These are phyloP conservation scores for Philaenus spumarius DNA, from an alignment of 1,140 invertebrate species.

Conservation along the genomic window DNA sequence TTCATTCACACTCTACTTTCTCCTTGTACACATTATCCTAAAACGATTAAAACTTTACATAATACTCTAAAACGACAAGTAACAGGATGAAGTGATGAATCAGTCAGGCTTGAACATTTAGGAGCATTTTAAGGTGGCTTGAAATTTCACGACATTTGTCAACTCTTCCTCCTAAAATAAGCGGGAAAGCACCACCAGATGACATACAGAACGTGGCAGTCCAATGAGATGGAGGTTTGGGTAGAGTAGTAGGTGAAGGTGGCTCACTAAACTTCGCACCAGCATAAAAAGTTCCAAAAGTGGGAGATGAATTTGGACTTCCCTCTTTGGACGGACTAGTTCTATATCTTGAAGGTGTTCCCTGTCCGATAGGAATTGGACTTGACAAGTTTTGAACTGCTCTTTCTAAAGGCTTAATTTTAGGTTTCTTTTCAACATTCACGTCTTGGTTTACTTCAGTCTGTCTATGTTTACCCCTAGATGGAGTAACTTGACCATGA, in stretches of 20 bases:
- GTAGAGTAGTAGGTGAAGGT: constrained; percentile 50
- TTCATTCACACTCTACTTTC: too few relatives aligned
- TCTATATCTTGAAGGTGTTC: not conserved
- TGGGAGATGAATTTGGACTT: constrained; percentile 24
- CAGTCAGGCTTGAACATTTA: constrained; percentile 48
- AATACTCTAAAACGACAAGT: constrained; percentile 5
- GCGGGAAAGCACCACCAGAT: constrained; percentile 17
- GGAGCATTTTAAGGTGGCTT: constrained; percentile 48
- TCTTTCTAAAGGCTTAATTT: not conserved
- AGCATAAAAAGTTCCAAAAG: constrained; percentile 43
- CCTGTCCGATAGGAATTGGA: not conserved
- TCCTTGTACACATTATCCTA: not conserved
- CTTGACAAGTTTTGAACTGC: not conserved
- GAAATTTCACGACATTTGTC: constrained; percentile 36
- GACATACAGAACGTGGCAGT: constrained; percentile 31
- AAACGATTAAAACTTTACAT: constrained; percentile 4
- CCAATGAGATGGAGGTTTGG: constrained; percentile 53
- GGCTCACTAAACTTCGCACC: constrained; percentile 56
- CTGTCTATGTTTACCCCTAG: constrained; percentile 6
- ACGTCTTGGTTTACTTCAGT: not conserved
- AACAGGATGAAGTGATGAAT: constrained; percentile 13
- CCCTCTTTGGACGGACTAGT: constrained; percentile 13
- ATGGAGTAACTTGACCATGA: constrained; percentile 2
- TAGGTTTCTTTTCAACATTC: not conserved
- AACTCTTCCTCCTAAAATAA: constrained; percentile 32